phyloP scores from a whole-genome alignment of 2,113 vertebrate genomes.

The Seriola rivoliana region DNA sequence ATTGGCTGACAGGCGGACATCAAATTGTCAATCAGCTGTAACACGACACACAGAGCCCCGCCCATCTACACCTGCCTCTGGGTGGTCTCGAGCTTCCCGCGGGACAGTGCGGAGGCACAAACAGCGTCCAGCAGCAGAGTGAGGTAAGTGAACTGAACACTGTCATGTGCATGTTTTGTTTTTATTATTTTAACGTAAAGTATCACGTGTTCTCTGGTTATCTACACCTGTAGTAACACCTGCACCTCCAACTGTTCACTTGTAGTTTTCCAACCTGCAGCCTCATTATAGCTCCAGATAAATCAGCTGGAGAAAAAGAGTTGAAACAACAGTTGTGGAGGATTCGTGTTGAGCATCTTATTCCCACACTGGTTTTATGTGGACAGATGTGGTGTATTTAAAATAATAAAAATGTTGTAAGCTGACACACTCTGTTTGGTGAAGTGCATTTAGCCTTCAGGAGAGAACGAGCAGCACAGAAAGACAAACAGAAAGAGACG shows the following conservation, averaged over 20 bases:
- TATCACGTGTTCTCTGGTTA: no score
- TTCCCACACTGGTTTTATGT: no score
- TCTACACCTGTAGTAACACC: no score
- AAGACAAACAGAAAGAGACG: not conserved
- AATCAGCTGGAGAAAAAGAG: not conserved
- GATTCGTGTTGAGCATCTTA: no score
- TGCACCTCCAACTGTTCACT: no score
- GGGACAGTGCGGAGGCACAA: not conserved
- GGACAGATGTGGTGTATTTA: not conserved
- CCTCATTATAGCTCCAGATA: not conserved
- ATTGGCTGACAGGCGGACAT: constrained; percentile 16
- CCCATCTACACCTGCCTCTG: constrained; percentile 42
- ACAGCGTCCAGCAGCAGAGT: not conserved
- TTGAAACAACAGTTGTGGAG: no score
- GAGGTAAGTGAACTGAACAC: not conserved
- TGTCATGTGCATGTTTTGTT: no score
- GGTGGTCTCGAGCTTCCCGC: not conserved
- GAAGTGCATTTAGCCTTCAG: no score
- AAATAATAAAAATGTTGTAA: not conserved
- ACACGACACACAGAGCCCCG: not conserved
- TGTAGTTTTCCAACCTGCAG: not conserved
- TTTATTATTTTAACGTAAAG: no score
- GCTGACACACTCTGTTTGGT: not conserved
- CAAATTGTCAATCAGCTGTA: constrained; percentile 33
- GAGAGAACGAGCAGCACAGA: not conserved